Conservation (phyloP, 2,113 vertebrate species). For the Pteruthius melanotis region DNA sequence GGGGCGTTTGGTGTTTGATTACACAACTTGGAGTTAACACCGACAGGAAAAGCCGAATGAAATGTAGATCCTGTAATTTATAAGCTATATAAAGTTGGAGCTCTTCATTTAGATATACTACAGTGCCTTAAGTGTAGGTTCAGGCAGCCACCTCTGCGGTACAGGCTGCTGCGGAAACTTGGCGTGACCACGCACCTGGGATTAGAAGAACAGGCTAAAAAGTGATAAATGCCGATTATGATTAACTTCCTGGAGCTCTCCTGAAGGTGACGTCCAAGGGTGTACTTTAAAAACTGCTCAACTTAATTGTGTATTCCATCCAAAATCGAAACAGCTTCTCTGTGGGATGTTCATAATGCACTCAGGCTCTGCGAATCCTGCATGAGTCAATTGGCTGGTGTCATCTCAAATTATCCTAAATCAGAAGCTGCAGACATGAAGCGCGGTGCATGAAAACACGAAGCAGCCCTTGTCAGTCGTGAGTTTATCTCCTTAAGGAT, state of each 20-base stretch:
- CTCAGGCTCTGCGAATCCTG: neutral
- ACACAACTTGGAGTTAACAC: neutral
- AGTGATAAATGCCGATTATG: neutral
- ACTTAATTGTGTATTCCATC: neutral
- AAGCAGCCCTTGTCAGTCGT: neutral
- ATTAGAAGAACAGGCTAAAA: neutral
- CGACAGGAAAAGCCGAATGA: neutral
- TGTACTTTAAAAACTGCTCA: neutral
- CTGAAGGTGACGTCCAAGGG: constrained; percentile 30
- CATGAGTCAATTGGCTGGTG: constrained; percentile 25
- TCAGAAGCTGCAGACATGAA: neutral
- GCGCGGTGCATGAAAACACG: accelerated
- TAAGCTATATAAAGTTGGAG: neutral
- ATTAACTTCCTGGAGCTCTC: constrained; percentile 7
- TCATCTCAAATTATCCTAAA: neutral
- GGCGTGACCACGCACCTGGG: neutral
- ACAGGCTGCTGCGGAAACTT: neutral
- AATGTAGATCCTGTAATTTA: neutral
- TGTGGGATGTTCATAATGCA: constrained; percentile 15
- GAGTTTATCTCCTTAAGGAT: neutral
- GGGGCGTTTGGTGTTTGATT: neutral
- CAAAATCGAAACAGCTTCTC: constrained; percentile 19
- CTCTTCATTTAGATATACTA: neutral
- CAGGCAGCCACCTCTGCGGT: neutral
- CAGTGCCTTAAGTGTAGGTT: neutral